These are phyloP conservation scores for Chelonus insularis DNA, from an alignment of 1,140 invertebrate genomes.

Conservation along the genomic window DNA sequence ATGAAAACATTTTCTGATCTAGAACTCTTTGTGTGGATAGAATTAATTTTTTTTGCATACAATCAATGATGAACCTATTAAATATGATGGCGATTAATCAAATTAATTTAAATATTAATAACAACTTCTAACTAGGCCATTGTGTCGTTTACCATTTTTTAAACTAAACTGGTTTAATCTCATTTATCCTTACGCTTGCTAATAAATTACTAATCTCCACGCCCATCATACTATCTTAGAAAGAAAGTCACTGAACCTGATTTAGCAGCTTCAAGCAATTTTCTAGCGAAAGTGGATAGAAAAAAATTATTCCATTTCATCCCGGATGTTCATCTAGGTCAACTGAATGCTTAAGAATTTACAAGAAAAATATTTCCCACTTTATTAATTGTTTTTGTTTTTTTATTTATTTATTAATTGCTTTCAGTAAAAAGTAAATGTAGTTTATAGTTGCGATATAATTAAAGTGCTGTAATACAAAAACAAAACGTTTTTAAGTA, in stretches of 20 bases:
- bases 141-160: background rate
- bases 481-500: background rate
- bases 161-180: background rate
- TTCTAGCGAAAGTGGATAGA: constrained; percentile 21
- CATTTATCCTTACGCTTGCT: background rate
- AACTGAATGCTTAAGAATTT: background rate
- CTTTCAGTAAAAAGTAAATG: too few species aligned
- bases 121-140: constrained; percentile 3
- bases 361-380: too few species aligned
- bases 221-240: background rate
- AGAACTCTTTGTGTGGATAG: too few species aligned
- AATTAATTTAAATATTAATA: too few species aligned
- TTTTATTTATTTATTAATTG: too few species aligned
- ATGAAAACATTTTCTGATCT: too few species aligned
- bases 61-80: too few species aligned
- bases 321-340: too few species aligned
- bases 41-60: too few species aligned
- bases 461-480: background rate
- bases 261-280: background rate
- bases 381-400: background rate
- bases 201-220: constrained; percentile 6
- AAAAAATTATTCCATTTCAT: background rate
- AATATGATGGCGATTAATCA: too few species aligned
- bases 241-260: constrained; percentile 27
- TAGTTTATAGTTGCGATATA: too few species aligned